Evolutionary conservation across 2,797 vertebrate species (phyloP), one percentile per base, ranked within the genome.

Genomic region (Poecile montanus): DNA sequence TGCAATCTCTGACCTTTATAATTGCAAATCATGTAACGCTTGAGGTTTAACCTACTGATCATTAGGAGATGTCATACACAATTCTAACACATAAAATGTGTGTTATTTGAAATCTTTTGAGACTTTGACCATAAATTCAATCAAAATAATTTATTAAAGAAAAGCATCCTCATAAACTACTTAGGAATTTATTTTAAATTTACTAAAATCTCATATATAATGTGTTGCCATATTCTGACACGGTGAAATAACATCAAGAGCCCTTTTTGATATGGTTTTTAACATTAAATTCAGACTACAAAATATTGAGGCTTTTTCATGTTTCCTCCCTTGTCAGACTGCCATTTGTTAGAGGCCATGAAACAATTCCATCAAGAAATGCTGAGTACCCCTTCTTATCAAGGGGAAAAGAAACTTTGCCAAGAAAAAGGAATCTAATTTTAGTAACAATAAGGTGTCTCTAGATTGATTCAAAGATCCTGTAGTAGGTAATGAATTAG

Each of bases 1-100:
- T 93, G 40, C 54, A 81, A 60, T 85, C 50, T 84, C 60, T 89
- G 73, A 94, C 73, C 66, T 95, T 91, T 86, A 86, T 84, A 91
- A 92, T 78, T 96, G 45, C 63, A 92, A 89, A 88, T 94, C 34
- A 70, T 79, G 82, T 86, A 88, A 45, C 58, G 78, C 62, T 80
- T 83, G 58, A 71, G 19, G 32, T 92, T 85, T 92, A 75, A 79
- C 54, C n/a, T 80, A 67, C 57, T 67, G 74, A 85, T 86, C 67
- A 47, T 95, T 93, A 93, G 40, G 50, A 89, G 71, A 67, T 86
- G 65, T 68, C 83, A 85, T 53, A 80, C 40, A 50, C 54, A 88
- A 85, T 74, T 80, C 72, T 45, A 94, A 61, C 27, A 81, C 10
- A 5, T 58, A 20, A 5, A 78, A 62, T 17, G 29, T n/a, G 11